Base-by-base conservation (phyloP, 2,888 invertebrate species). In the Gymnosoma rotundatum region DNA sequence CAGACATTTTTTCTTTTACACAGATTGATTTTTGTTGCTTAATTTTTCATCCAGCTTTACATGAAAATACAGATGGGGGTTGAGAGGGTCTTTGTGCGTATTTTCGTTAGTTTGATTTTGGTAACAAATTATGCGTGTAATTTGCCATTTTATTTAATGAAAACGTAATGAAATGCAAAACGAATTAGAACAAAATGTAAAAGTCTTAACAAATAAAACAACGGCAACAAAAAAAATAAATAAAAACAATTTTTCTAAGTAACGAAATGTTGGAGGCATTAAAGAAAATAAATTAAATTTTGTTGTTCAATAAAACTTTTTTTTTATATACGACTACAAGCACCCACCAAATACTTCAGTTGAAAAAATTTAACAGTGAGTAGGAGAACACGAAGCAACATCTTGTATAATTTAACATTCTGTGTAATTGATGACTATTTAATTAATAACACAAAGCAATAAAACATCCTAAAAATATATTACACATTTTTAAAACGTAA, bases 91-190 rank as follows among this genome's bases (percentile, higher is more conserved):
- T 25, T 1, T 25, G 25, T 21, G 9, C 7, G 16, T 58, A 52
- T 54, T 79, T 66, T 45, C 42, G n/a, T 75, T 18, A 75, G 70
- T 80, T 79, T 63, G 74, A 64, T 83, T 67, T 80, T 80, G 75
- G 61, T 87, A 90, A 90, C 89, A 90, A 90, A 90, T 90, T 90
- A 89, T 90, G 90, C 90, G 90, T 90, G 89, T 90, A 90, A 90
- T 90, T 90, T 88, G 88, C 89, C 90, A 90, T 90, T 90, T 90
- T 90, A 89, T 90, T 90, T 90, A 90, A 90, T 90, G 90, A 90
- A 90, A 90, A 89, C 87, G 88, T 90, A 90, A 90, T 89, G 89
- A 90, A 90, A 90, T 90, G 89, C 90, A 90, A 90, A 90, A 89
- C 25, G 50, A 54, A 52, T 88, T 86, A 66, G 63, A 36, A 32